These are phyloP conservation scores for Edolisoma coerulescens DNA, from an alignment of 2,113 vertebrate species.

Conservation along the genomic window DNA sequence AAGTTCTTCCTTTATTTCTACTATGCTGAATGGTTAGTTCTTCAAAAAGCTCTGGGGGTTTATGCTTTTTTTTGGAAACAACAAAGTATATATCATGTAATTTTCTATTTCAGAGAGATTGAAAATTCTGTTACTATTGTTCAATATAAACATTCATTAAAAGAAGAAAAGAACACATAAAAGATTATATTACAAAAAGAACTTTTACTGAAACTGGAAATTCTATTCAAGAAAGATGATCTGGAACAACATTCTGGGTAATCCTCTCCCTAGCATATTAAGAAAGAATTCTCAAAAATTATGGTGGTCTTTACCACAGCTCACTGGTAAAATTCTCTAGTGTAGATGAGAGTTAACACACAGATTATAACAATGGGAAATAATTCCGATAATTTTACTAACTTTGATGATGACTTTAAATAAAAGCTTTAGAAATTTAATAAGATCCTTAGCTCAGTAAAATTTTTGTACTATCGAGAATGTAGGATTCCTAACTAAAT, in stretches of 20 bases:
- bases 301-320: background rate
- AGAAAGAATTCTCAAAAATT: background rate
- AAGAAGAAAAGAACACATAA: background rate
- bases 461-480: background rate
- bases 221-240: background rate
- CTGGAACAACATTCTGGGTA: background rate
- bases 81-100: background rate
- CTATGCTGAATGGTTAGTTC: background rate
- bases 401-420: background rate
- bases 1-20: background rate
- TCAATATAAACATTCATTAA: background rate
- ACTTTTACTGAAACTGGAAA: background rate
- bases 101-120: background rate
- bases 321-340: background rate
- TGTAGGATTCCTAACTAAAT: background rate
- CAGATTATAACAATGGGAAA: background rate
- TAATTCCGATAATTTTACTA: background rate
- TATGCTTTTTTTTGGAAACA: background rate
- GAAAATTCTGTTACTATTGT: background rate
- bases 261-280: background rate
- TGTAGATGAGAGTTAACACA: background rate
- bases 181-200: background rate
- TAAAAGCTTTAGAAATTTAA: background rate
- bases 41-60: accelerated
- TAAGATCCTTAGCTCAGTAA: background rate